Evolutionary conservation across 2,113 vertebrate species (phyloP).

Genomic region (Petrocephalus zakoni): DNA sequence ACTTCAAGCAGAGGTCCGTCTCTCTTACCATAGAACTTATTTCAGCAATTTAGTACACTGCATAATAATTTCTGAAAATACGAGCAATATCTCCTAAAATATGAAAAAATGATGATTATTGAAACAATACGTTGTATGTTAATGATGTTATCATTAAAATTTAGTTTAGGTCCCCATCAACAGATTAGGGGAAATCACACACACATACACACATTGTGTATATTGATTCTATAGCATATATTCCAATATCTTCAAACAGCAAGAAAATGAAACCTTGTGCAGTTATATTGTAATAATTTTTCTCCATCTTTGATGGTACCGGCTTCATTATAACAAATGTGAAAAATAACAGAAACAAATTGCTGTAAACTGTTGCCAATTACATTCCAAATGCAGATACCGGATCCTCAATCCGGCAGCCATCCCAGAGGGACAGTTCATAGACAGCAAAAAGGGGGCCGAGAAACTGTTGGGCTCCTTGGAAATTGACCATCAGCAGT

Average conservation of each 20-base stretch:
- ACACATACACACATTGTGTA: neutral
- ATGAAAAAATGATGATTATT: too few species aligned
- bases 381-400: neutral
- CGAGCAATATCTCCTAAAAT: too few species aligned
- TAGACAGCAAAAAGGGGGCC: slow-evolving; percentile 32
- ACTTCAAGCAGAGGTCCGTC: neutral
- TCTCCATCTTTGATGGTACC: neutral
- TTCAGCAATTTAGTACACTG: too few species aligned
- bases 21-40: neutral
- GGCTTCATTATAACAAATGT: neutral
- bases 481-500: neutral
- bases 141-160: too few species aligned
- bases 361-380: neutral
- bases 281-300: neutral
- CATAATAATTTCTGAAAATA: too few species aligned
- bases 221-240: neutral
- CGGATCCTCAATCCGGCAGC: neutral
- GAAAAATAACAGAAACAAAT: neutral
- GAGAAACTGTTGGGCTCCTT: slow-evolving; percentile 13
- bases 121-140: too few species aligned
- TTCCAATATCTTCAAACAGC: neutral
- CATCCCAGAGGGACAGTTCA: neutral
- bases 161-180: too few species aligned
- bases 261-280: neutral
- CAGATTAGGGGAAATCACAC: neutral